Percentiles rank a stretch among this genome's conserved stretches.
These are phyloP conservation scores for Bombus confusus DNA, from an alignment of 1,140 invertebrate genomes.

Conservation along the genomic window DNA sequence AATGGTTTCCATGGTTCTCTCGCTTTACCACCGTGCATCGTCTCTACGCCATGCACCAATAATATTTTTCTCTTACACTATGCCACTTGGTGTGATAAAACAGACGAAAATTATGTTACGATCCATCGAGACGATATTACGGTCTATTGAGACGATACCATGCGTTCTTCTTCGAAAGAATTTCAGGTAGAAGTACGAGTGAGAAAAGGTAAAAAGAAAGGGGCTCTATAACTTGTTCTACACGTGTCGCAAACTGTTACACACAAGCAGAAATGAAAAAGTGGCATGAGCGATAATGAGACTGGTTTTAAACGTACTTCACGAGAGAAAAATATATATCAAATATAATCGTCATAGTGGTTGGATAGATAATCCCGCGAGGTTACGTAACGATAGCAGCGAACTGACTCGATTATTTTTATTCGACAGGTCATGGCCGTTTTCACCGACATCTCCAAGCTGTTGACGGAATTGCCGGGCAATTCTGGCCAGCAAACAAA, in stretches of 20 bases:
- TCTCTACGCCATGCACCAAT: too few species aligned
- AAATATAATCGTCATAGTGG: neutral
- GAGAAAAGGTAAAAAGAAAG: neutral
- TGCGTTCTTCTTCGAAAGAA: too few species aligned
- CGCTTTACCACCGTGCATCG: too few species aligned
- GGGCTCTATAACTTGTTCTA: neutral
- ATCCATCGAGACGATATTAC: too few species aligned
- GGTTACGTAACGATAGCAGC: constrained; percentile 46
- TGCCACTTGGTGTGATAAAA: too few species aligned
- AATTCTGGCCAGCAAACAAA: constrained; percentile 42
- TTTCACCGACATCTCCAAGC: constrained; percentile 59
- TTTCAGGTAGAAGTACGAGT: neutral
- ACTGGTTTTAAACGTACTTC: neutral
- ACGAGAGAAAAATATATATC: constrained; percentile 30
- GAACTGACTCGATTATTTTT: constrained; percentile 53
- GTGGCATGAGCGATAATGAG: constrained; percentile 39
- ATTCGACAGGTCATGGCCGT: constrained; percentile 69
- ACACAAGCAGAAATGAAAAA: neutral
- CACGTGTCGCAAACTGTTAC: constrained; percentile 6
- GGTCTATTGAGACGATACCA: too few species aligned
- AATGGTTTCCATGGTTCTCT: too few species aligned
- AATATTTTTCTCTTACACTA: too few species aligned
- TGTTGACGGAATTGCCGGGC: constrained; percentile 56
- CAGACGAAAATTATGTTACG: too few species aligned
- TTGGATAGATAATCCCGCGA: constrained; percentile 44